Base-by-base conservation (phyloP, 2,113 vertebrate genomes). In the Poeciliopsis occidentalis region DNA sequence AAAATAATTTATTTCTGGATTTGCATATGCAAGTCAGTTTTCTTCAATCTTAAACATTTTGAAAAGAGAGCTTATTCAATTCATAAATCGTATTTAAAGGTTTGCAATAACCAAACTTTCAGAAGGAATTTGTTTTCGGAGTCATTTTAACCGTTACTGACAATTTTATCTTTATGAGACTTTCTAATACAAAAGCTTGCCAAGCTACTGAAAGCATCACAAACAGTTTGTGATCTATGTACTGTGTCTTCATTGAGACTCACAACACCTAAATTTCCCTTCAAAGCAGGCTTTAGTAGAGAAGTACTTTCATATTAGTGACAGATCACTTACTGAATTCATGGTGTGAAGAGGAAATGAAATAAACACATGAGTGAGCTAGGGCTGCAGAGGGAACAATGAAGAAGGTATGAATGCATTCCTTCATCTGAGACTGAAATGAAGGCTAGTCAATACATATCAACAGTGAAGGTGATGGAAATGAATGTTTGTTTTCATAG, bases 61-160 rank as follows among this genome's bases (percentile, higher is more conserved):
- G 12, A 24, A 34, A 69, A 73, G 68, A 74, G 73, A 69, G 82
- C 62, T 41, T 24, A 44, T 22, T 62, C 8, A 15, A 69, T 72
- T 83, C 54, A 80, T 75, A 79, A 69, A 80, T 75, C 60, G 81
- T 64, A 76, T 60, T 75, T 73, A 69, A 80, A 84, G 70, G 69
- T 83, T 82, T 37, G 65, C 73, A 84, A 85, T 87, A 82, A 82
- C 62, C 60, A 76, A 81, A 88, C 84, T 73, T 85, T 84, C 57
- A 79, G 65, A 84, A 80, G 79, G 76, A 65, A 75, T 63, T 68
- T 79, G 63, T 79, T 65, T 82, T 86, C 71, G 73, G 57, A 81
- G 27, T 80, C 85, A 78, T 76, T 84, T 78, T 75, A 74, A 80
- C 61, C 71, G 73, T 80, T 81, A 61, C 54, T 76, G 79, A 86